Percentiles rank a stretch among this genome's conserved stretches.
Evolutionary conservation across 2,888 invertebrate genomes (phyloP).

Genomic region (Lapara coniferarum): DNA sequence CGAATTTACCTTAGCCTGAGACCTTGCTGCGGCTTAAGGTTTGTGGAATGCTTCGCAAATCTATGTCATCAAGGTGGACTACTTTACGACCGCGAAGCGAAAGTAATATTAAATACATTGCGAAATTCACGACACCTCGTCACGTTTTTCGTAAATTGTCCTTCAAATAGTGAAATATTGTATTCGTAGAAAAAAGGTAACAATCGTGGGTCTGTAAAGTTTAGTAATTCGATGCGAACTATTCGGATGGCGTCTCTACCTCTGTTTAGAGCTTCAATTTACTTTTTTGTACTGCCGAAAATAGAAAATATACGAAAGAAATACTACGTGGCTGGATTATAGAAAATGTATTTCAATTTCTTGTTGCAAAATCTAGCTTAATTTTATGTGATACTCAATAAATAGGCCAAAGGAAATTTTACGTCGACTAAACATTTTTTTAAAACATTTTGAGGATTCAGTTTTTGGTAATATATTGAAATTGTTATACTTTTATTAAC

Average conservation of each 20-base stretch:
- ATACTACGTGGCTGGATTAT: not conserved
- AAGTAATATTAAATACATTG: not conserved
- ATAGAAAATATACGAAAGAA: not conserved
- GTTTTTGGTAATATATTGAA: too few species aligned
- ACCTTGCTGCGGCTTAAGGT: too few species aligned
- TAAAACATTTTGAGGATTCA: too few species aligned
- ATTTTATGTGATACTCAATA: too few species aligned
- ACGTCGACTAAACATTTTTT: too few species aligned
- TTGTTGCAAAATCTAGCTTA: not conserved
- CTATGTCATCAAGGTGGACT: too few species aligned
- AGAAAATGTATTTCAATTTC: not conserved
- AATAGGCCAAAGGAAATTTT: too few species aligned
- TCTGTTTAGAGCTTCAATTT: not conserved
- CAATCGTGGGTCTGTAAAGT: not conserved
- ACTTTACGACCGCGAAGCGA: not conserved
- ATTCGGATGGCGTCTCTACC: not conserved
- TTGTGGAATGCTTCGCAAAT: too few species aligned
- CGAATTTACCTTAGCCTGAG: too few species aligned
- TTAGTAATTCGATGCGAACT: slow-evolving; percentile 6
- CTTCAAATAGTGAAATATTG: not conserved
- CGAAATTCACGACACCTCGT: not conserved
- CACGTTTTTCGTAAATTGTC: not conserved
- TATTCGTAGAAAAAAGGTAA: slow-evolving; percentile 3
- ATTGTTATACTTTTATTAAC: too few species aligned
- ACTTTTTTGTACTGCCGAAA: not conserved